phyloP scores from a whole-genome alignment of 2,113 vertebrate genomes.

The Salvator merianae region DNA sequence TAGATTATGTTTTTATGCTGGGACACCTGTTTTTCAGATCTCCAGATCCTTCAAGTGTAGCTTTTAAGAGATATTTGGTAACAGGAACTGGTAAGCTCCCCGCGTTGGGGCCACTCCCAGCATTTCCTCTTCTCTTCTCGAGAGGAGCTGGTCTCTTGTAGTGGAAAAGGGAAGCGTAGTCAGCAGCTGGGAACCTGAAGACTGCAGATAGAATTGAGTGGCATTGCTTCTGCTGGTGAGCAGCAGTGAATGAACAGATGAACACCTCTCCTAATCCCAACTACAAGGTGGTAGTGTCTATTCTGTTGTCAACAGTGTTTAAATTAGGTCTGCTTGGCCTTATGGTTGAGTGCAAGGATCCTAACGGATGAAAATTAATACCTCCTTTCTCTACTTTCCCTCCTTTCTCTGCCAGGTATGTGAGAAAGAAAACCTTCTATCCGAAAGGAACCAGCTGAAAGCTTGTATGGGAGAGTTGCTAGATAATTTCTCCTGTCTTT shows the following conservation, averaged over 20 bases:
- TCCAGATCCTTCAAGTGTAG: not conserved
- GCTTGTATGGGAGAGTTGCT: conserved; percentile 96
- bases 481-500: conserved; percentile 98
- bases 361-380: conserved; percentile 5
- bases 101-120: too few relatives aligned
- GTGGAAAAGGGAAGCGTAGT: not conserved
- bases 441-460: conserved; percentile 96
- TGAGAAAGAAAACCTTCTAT: conserved; percentile 96
- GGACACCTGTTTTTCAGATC: not conserved
- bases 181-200: not conserved
- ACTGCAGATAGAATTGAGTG: not conserved
- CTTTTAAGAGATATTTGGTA: not conserved
- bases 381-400: not conserved
- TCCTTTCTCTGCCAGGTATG: conserved; percentile 81
- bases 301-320: not conserved
- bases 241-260: too few relatives aligned
- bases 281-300: too few relatives aligned
- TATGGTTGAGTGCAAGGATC: not conserved
- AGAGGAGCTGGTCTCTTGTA: not conserved
- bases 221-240: not conserved
- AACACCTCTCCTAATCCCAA: too few relatives aligned
- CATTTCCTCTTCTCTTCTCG: not conserved
- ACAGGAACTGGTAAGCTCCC: too few relatives aligned
- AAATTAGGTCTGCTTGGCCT: not conserved
- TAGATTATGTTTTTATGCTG: not conserved